Evolutionary conservation across 2,797 vertebrate species (phyloP), one percentile per base, ranked within the genome.

Genomic region (Atherinosoma microstoma): DNA sequence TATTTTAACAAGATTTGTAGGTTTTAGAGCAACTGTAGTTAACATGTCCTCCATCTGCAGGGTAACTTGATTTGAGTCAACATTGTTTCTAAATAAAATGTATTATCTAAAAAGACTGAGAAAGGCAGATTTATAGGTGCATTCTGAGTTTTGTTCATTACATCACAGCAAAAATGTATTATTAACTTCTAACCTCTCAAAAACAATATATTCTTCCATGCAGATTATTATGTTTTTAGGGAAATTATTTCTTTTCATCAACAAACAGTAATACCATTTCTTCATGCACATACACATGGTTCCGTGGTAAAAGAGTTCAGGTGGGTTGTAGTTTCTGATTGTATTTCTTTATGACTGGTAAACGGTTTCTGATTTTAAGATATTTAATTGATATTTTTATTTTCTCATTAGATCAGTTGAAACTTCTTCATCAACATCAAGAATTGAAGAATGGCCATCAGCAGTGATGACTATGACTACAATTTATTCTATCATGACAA

Each of bases 381-480:
- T n/a, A n/a, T n/a, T n/a, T 0, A n/a, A 8, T 16, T 64, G 24
- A 20, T 53, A n/a, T 54, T 11, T 20, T 56, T 0, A 29, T 27
- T 35, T 68, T 22, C 58, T 68, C 15, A 35, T 27, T 49, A 49
- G 56, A 49, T 59, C 15, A 27, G 9, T 16, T 7, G 8, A 11
- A 3, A 20, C 27, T 61, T 67, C 6, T 18, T 57, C 20, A 29
- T 29, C 54, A 15, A 57, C 51, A 1, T 20, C 38, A 68, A 15
- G 6, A 9, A 56, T 22, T 29, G 12, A 45, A 74, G 12, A 45
- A 75, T 75, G 73, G 34, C 15, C 11, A 16, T 34, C n/a, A 4
- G 27, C 6, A 7, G 11, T 1, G 47, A 51, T 3, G 36, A 27
- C 22, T 24, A 51, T 29, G 1, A 42, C 0, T 5, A 66, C 12